Base-by-base conservation (phyloP, 2,888 invertebrate genomes). In the Lysandra bellargus region DNA sequence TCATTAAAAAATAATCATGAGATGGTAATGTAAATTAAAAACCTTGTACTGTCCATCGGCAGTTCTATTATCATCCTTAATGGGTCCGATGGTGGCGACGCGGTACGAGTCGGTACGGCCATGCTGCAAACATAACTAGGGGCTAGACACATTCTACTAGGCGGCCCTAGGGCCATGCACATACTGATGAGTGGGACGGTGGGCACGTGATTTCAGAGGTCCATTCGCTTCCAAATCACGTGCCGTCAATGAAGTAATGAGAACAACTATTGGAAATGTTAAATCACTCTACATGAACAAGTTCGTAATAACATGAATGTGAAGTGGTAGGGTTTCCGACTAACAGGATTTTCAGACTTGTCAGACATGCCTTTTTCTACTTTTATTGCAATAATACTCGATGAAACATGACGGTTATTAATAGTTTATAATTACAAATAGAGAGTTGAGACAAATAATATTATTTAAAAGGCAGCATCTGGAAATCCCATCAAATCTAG, bases 31-130 rank as follows among this genome's bases (percentile, higher is more conserved):
- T 87, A 90, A 90, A 93, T 84, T 92, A 92, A 89, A 93, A 95
- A 98, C 98, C 98, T 98, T 98, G 92, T 96, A 97, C 96, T 97
- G 97, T 95, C 98, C 98, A 95, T 98, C 98, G 87, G 98, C 98
- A 85, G 98, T 98, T 96, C 97, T 97, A 97, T 98, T 98, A 96
- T 98, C 99, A 95, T 98, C 98, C 96, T 97, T 97, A 95, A 97
- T 95, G 95, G 97, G 96, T 87, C 98, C 97, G 93, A 98, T 97
- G 91, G 99, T 99, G 87, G 99, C 99, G 96, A 98, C 98, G 93
- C 99, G 97, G 96, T 99, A 99, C 93, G 99, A 99, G 96, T 99
- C 99, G 92, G 98, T 96, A 92, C 98, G 97, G 95, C 98, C 98
- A 97, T 98, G 98, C 98, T 98, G 97, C 88, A 96, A 96, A 93